phyloP scores from a whole-genome alignment of 2,113 vertebrate genomes.

The Microcebus griseorufus region DNA sequence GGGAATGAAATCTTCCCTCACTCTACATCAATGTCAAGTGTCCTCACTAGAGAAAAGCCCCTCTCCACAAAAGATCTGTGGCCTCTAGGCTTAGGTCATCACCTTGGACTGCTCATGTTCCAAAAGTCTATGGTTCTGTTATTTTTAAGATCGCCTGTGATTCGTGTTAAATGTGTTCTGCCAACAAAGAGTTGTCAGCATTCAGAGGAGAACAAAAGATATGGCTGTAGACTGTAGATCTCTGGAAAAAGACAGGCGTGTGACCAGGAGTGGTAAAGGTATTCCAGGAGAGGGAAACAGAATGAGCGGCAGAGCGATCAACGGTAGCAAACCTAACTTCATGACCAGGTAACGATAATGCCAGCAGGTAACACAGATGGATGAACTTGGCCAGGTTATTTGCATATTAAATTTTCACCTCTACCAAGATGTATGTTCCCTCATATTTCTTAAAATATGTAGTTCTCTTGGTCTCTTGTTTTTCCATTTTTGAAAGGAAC shows the following conservation, averaged over 20 bases:
- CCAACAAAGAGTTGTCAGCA: not conserved
- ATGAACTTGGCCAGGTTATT: not conserved
- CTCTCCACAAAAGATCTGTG: not conserved
- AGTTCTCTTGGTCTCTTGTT: not conserved
- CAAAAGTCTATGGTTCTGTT: not conserved
- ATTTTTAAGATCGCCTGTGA: not conserved
- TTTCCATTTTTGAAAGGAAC: not conserved
- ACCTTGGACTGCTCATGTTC: not conserved
- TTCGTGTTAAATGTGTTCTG: not conserved
- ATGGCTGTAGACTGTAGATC: not conserved
- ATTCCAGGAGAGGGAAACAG: not conserved
- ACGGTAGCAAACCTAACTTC: not conserved
- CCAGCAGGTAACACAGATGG: not conserved
- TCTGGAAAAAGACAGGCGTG: not conserved
- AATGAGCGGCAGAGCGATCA: not conserved
- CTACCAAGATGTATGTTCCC: not conserved
- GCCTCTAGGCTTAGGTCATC: not conserved
- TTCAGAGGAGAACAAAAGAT: not conserved
- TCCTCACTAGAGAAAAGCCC: not conserved
- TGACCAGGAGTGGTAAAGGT: not conserved
- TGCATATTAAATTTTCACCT: not conserved
- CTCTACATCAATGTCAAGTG: constrained; percentile 20
- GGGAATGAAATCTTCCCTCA: not conserved
- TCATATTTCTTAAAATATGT: not conserved
- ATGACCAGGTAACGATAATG: fast-evolving